Percentiles rank a stretch among this genome's conserved stretches.
phyloP scores from a whole-genome alignment of 2,888 invertebrate species.

The Heliconius ismenius region DNA sequence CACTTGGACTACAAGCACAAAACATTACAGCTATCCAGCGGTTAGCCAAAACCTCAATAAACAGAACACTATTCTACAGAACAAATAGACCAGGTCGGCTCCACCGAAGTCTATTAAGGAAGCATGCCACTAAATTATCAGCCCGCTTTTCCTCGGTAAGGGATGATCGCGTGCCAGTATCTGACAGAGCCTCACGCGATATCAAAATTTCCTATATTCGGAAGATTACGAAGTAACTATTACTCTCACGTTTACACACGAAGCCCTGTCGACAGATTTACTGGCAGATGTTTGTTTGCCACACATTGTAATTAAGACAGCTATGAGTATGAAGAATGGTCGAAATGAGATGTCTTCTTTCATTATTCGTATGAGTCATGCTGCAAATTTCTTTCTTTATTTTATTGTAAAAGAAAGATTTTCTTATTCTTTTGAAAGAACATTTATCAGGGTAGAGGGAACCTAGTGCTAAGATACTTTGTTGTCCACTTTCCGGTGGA shows the following conservation, averaged over 20 bases:
- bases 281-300: slow-evolving; percentile 35
- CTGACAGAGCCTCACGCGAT: slow-evolving; percentile 70
- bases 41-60: slow-evolving; percentile 25
- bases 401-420: not conserved
- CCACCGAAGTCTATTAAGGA: slow-evolving; percentile 46
- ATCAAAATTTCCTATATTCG: slow-evolving; percentile 69
- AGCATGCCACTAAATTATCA: slow-evolving; percentile 67
- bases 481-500: not conserved
- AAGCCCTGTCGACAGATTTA: slow-evolving; percentile 37
- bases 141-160: slow-evolving; percentile 56
- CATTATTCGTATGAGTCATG: not conserved
- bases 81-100: slow-evolving; percentile 38
- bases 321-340: slow-evolving; percentile 22
- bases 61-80: slow-evolving; percentile 17
- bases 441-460: not conserved
- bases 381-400: not conserved
- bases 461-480: not conserved
- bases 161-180: slow-evolving; percentile 71
- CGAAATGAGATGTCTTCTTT: not conserved
- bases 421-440: not conserved
- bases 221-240: slow-evolving; percentile 57
- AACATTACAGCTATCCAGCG: slow-evolving; percentile 16
- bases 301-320: slow-evolving; percentile 25
- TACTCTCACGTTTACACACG: slow-evolving; percentile 44
- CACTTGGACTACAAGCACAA: not conserved